These are phyloP conservation scores for Luscinia megarhynchos DNA, from an alignment of 2,797 vertebrate genomes.

Conservation along the genomic window DNA sequence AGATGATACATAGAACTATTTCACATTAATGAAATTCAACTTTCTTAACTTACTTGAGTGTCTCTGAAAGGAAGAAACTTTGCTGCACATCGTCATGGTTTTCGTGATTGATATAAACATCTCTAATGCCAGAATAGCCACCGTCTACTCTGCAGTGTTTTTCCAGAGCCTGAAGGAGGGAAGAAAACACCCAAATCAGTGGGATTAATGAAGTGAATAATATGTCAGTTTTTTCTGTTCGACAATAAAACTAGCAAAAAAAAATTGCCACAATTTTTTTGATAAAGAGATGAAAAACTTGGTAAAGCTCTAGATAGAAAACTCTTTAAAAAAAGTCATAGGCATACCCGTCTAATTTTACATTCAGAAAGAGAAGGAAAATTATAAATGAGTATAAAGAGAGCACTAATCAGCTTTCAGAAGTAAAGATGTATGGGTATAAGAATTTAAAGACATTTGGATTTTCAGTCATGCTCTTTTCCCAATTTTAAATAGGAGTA, in stretches of 20 bases:
- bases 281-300: conserved; percentile 17
- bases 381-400: not conserved
- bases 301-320: not conserved
- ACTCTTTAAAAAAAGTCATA: not conserved
- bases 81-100: conserved; percentile 96
- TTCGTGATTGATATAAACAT: conserved; percentile 87
- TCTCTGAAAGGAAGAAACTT: conserved; percentile 97
- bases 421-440: not conserved
- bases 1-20: not conserved
- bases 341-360: not conserved
- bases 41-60: conserved; percentile 89
- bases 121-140: conserved; percentile 92
- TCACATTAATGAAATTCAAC: not conserved
- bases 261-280: not conserved
- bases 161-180: conserved; percentile 88
- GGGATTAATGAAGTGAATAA: not conserved
- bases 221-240: not conserved
- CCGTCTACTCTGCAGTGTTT: conserved; percentile 91
- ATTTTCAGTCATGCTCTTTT: not conserved
- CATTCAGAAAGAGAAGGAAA: not conserved
- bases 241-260: not conserved
- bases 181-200: not conserved
- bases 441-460: not conserved
- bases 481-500: not conserved
- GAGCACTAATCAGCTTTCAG: not conserved